Percentiles rank a stretch among this genome's conserved stretches.
phyloP scores from a whole-genome alignment of 2,888 invertebrate genomes.

The Mimachlamys varia region DNA sequence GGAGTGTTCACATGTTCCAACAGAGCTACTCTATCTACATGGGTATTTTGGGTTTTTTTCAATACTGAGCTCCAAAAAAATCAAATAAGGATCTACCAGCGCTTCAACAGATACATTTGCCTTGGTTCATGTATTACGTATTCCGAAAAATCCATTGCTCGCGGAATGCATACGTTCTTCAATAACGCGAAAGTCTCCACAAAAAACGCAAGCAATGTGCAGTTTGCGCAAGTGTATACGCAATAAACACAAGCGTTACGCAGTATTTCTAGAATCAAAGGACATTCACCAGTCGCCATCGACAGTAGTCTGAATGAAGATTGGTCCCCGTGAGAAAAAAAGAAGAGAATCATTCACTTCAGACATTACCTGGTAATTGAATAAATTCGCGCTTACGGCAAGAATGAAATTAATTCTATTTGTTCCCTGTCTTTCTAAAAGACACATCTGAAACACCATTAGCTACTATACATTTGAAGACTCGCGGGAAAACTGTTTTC shows the following conservation, averaged over 20 bases:
- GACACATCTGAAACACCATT: not conserved
- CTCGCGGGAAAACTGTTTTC: not conserved
- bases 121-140: too few relatives aligned
- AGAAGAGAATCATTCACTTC: not conserved
- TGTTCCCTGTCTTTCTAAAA: not conserved
- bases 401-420: not conserved
- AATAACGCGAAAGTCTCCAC: not conserved
- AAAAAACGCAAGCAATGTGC: too few relatives aligned
- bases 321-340: not conserved
- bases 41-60: too few relatives aligned
- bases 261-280: not conserved
- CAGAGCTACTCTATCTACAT: too few relatives aligned
- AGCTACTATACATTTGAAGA: not conserved
- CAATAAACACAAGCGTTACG: too few relatives aligned
- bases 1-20: too few relatives aligned
- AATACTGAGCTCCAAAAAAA: too few relatives aligned
- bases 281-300: not conserved
- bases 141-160: not conserved
- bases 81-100: too few relatives aligned
- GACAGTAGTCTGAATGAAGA: not conserved
- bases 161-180: not conserved
- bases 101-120: too few relatives aligned
- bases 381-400: not conserved
- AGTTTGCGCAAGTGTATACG: too few relatives aligned
- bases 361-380: not conserved